Percentiles rank a stretch among this genome's conserved stretches.
Conservation (phyloP, 2,888 invertebrate species). For the Bembecia ichneumoniformis region DNA sequence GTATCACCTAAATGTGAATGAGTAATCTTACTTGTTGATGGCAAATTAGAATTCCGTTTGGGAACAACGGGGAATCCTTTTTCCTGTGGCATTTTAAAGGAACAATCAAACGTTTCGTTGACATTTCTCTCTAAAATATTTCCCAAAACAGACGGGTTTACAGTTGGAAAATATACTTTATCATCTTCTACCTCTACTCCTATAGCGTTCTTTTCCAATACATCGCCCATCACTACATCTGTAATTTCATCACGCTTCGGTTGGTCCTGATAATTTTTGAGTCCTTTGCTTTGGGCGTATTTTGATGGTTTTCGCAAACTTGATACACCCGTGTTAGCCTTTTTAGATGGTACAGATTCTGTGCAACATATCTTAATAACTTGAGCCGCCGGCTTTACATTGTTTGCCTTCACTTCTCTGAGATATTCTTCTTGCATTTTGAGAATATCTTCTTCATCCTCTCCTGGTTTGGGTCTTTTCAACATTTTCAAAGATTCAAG, state of each 20-base stretch:
- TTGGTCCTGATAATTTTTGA: slow-evolving; percentile 50
- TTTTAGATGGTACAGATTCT: slow-evolving; percentile 26
- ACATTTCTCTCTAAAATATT: slow-evolving; percentile 71
- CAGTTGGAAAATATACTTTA: slow-evolving; percentile 56
- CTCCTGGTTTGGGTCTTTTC: slow-evolving; percentile 77
- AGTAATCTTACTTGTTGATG: slow-evolving; percentile 53
- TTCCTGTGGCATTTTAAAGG: slow-evolving; percentile 31
- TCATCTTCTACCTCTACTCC: slow-evolving; percentile 35
- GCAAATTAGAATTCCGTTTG: slow-evolving; percentile 39
- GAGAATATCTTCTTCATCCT: slow-evolving; percentile 81
- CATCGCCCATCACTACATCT: slow-evolving; percentile 32
- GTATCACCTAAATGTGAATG: slow-evolving; percentile 60
- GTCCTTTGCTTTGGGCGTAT: slow-evolving; percentile 52
- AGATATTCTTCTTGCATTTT: slow-evolving; percentile 81
- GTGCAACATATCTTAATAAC: slow-evolving; percentile 56
- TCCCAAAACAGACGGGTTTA: slow-evolving; percentile 60
- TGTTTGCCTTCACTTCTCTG: slow-evolving; percentile 64
- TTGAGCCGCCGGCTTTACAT: slow-evolving; percentile 75
- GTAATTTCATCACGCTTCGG: slow-evolving; percentile 29
- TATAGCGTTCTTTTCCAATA: slow-evolving; percentile 41
- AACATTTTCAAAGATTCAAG: slow-evolving; percentile 50
- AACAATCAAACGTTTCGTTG: slow-evolving; percentile 21
- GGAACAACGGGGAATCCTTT: slow-evolving; percentile 67
- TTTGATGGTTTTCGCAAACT: slow-evolving; percentile 44
- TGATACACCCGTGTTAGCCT: slow-evolving; percentile 17